Base-by-base conservation (phyloP, 2,797 vertebrate species). In the Alfaro cultratus region DNA sequence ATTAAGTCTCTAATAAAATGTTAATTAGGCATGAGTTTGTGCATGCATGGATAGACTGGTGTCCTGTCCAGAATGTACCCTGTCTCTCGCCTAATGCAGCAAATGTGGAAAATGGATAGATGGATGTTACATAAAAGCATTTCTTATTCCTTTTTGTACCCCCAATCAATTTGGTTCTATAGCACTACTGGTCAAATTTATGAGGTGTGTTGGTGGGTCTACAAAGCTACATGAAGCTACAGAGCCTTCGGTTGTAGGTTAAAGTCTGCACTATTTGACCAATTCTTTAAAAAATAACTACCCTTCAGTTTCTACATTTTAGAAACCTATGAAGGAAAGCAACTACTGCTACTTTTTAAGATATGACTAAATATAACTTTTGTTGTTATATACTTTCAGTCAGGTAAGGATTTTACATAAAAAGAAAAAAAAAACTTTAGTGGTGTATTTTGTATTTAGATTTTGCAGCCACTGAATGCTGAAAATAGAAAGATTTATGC, bases 401-500 rank as follows among this genome's bases (percentile, higher is more conserved):
- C 6, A 67, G 4, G 23, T 3, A 29, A 39, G 12, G 7, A 46
- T 76, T 68, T 23, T 51, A 41, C 23, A 53, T 53, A 53, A 53
- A 53, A 43, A 39, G 12, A 18, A 23, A 39, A 57, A 46, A 57
- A 15, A 9, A 2, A 2, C 75, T 76, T 53, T 13, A 53, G 45
- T 21, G 1, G 13, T 73, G 31, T 34, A 53, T 41, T 53, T 16
- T 47, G 12, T 62, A 13, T 62, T 62, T 39, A 75, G 67, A 29
- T 45, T 74, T 70, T 34, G 4, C 47, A 26, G 85, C 76, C 76
- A 39, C 81, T 70, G 81, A 77, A 79, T 73, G 72, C 84, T 85
- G 77, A 75, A 87, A 90, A 85, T 87, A 87, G 89, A 41, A 39
- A 88, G 87, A 78, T 85, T 87, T 60, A 77, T 64, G 45, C 43